These are phyloP conservation scores for Globodera rostochiensis DNA, from an alignment of 1,140 invertebrate species.

Conservation along the genomic window DNA sequence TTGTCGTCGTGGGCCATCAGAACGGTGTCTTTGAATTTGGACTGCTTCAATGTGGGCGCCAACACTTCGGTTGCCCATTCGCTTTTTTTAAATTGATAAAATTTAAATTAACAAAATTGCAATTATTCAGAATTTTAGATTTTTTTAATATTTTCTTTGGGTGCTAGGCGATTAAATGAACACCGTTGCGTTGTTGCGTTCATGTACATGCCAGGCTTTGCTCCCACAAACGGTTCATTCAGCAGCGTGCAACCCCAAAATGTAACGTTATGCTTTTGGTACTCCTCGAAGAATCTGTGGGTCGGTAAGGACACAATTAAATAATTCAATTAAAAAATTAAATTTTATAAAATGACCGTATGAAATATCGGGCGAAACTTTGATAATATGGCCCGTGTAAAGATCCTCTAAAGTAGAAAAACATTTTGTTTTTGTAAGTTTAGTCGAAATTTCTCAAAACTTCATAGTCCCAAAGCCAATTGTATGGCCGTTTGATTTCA, in stretches of 20 bases:
- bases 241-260: slow-evolving; percentile 74
- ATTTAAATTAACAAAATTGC: too few relatives aligned
- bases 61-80: slow-evolving; percentile 52
- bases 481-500: slow-evolving; percentile 79
- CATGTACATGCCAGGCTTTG: slow-evolving; percentile 73
- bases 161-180: neutral
- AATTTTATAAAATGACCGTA: slow-evolving; percentile 61
- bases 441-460: slow-evolving; percentile 48
- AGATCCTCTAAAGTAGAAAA: slow-evolving; percentile 64
- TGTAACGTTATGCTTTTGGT: slow-evolving; percentile 69
- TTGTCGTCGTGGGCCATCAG: slow-evolving; percentile 62
- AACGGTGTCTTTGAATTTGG: slow-evolving; percentile 32
- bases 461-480: slow-evolving; percentile 71
- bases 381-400: slow-evolving; percentile 75
- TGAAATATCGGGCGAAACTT: slow-evolving; percentile 78
- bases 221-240: slow-evolving; percentile 70
- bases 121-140: too few relatives aligned
- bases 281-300: slow-evolving; percentile 72
- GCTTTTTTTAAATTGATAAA: slow-evolving; percentile 11
- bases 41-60: slow-evolving; percentile 36
- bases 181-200: slow-evolving; percentile 68
- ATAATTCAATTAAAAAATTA: slow-evolving; percentile 67
- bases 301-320: neutral
- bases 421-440: slow-evolving; percentile 64
- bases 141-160: neutral